Conservation (phyloP, 2,888 invertebrate genomes). For the Lydus trimaculatus region DNA sequence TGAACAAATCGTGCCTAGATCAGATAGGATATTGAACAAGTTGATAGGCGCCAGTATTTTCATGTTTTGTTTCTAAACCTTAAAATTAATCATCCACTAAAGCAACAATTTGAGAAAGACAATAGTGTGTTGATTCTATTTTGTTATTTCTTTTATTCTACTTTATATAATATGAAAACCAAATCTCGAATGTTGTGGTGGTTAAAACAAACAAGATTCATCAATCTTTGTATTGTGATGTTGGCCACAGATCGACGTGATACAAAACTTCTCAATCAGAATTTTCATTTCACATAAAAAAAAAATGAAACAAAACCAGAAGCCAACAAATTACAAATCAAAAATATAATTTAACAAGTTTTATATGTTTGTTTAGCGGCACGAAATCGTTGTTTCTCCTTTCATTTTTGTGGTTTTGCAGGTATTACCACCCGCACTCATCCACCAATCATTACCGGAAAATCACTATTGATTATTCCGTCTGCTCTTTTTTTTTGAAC, state of each 20-base stretch:
- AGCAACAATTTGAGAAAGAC: neutral
- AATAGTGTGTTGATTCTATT: neutral
- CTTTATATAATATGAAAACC: neutral
- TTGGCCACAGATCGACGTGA: conserved; percentile 6
- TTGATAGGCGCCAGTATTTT: conserved; percentile 42
- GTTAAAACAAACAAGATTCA: neutral
- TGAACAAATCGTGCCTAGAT: conserved; percentile 48
- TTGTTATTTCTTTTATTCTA: neutral
- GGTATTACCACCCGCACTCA: neutral
- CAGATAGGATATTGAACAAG: conserved; percentile 45
- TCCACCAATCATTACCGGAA: neutral
- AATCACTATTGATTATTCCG: neutral
- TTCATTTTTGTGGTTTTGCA: neutral
- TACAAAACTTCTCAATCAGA: conserved; percentile 2
- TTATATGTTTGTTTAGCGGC: conserved; percentile 5
- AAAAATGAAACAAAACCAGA: neutral
- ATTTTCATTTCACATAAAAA: conserved; percentile 8
- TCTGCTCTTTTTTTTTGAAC: neutral
- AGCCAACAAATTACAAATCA: conserved; percentile 4
- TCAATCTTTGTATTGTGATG: conserved; percentile 1
- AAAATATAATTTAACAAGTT: conserved; percentile 1
- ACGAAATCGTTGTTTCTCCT: neutral
- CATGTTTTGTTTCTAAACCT: neutral
- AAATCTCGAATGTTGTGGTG: neutral
- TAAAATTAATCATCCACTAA: neutral